phyloP scores from a whole-genome alignment of 2,797 vertebrate genomes.

The Pangasius djambal region DNA sequence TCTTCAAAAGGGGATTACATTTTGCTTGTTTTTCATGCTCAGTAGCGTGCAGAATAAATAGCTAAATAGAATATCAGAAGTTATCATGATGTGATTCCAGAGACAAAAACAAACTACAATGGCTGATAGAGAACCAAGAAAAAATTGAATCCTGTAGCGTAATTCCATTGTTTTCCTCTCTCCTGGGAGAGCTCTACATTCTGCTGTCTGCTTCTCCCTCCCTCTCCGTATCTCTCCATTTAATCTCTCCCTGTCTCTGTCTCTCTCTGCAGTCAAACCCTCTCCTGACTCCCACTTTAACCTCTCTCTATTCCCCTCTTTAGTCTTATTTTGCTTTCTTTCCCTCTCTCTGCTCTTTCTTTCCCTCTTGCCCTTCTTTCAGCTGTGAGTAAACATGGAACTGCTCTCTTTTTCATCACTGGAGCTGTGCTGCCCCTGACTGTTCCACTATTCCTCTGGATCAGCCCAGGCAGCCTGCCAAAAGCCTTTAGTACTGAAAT shows the following conservation, averaged over 20 bases:
- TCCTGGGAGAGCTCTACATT: conserved; percentile 26
- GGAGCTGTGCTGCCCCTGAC: conserved; percentile 2
- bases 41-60: conserved; percentile 15
- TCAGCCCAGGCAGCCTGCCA: conserved; percentile 48
- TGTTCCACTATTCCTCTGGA: conserved; percentile 33
- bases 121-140: conserved; percentile 19
- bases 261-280: not conserved
- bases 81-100: conserved; percentile 19
- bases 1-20: not conserved
- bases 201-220: conserved; percentile 33
- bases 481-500: conserved; percentile 46
- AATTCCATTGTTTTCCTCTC: conserved; percentile 26
- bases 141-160: conserved; percentile 12
- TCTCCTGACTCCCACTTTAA: conserved; percentile 11
- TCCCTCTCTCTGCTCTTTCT: not conserved
- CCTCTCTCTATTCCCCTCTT: not conserved
- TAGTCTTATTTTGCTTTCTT: conserved; percentile 23
- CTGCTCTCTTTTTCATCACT: conserved; percentile 26
- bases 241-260: conserved; percentile 28
- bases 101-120: conserved; percentile 42
- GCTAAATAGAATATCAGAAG: conserved; percentile 23
- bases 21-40: not conserved
- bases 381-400: conserved; percentile 34
- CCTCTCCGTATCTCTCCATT: conserved; percentile 5
- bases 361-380: conserved; percentile 3